Evolutionary conservation across 2,113 vertebrate species (phyloP), one percentile per base, ranked within the genome.

Genomic region (Rhabdomys dilectus): DNA sequence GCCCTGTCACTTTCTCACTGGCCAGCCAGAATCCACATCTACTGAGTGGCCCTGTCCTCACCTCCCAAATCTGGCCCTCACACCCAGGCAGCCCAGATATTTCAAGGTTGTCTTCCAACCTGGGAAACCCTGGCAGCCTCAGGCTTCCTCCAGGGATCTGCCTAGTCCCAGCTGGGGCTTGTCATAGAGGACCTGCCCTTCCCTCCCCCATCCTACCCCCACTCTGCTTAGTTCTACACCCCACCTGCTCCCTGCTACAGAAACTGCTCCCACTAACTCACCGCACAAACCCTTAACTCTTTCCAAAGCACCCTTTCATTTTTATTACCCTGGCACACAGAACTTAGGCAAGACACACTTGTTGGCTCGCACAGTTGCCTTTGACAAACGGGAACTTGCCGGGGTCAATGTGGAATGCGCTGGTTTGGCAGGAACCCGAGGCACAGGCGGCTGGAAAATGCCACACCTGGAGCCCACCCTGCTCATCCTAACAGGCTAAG

Each of bases 21-120:
- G 53, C 15, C 36, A 68, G 15, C 10, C 2, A 2, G 78, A 85
- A 42, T 64, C 73, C 17, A 5, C 31, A n/a, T 60, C 45, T 29
- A 45, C 29, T 31, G 34, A 1, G n/a, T 2, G 19, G 2, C 7
- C 0, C 22, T 0, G 0, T 8, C 26, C 66, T 11, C 1, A 15
- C 17, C 26, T 70, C 66, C 45, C 31, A 51, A 34, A 45, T 34
- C 48, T 70, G 51, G 29, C 56, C 24, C 9, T 53, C 21, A 36
- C 21, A 62, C 58, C n/a, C n/a, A 81, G 56, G 26, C 87, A 84
- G n/a, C 42, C 64, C 64, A 10, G 13, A 70, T 2, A 56, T 0
- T 7, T 2, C 91, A 78, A 34, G 31, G 56, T 11, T 15, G 56
- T 62, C 22, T 42, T 73, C 82, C 26, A 86, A 22, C 84, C 29